Conservation (phyloP, 2,797 vertebrate species). For the Tachyglossus aculeatus region DNA sequence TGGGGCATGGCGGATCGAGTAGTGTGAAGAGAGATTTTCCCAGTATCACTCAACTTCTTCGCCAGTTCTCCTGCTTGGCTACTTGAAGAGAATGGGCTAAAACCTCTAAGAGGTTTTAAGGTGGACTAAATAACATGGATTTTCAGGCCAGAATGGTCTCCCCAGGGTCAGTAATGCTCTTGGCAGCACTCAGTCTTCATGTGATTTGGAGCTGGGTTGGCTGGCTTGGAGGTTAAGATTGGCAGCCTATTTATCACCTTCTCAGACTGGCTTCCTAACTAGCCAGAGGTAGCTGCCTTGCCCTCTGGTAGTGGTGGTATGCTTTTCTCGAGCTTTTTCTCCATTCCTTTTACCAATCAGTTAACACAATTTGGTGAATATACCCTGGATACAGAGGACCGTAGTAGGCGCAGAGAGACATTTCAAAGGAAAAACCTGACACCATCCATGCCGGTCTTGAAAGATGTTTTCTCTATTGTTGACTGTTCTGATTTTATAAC, state of each 20-base stretch:
- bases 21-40: too few species aligned
- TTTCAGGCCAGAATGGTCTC: background rate
- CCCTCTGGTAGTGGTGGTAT: constrained; percentile 2
- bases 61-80: background rate
- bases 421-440: too few species aligned
- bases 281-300: background rate
- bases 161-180: background rate
- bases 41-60: background rate
- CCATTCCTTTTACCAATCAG: too few species aligned
- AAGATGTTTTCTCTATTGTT: too few species aligned
- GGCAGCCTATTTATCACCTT: background rate
- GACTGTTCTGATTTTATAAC: too few species aligned
- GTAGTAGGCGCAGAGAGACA: too few species aligned
- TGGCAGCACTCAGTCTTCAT: background rate
- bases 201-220: background rate
- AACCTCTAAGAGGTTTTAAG: background rate
- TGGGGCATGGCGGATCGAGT: too few species aligned
- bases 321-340: too few species aligned
- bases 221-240: background rate
- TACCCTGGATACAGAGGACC: too few species aligned
- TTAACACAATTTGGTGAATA: too few species aligned
- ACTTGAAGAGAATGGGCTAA: background rate
- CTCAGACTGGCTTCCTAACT: background rate
- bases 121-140: background rate
- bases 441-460: too few species aligned